phyloP scores from a whole-genome alignment of 92 coral and sea anemone genomes.

The Ricordea florida region DNA sequence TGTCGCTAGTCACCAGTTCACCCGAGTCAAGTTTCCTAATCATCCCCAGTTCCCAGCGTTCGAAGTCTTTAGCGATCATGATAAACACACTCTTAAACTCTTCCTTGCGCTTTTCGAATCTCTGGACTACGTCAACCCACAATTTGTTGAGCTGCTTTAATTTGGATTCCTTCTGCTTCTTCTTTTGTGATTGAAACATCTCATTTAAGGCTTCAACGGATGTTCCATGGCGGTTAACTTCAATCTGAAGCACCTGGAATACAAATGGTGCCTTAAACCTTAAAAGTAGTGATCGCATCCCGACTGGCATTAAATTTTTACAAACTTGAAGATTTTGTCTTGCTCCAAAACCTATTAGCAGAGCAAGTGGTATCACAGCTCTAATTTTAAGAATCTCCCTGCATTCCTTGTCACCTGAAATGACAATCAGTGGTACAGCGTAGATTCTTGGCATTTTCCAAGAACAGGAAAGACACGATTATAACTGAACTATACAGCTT shows the following conservation, averaged over 20 bases:
- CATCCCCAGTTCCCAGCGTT: slow-evolving; percentile 88
- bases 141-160: slow-evolving; percentile 88
- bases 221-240: slow-evolving; percentile 89
- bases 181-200: slow-evolving; percentile 85
- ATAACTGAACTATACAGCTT: too few species aligned
- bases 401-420: too few species aligned
- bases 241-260: slow-evolving; percentile 78
- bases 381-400: too few species aligned
- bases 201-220: slow-evolving; percentile 95
- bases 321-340: too few species aligned
- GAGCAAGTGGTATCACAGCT: too few species aligned
- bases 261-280: neutral
- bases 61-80: slow-evolving; percentile 88
- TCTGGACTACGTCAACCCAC: slow-evolving; percentile 86
- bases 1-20: slow-evolving; percentile 87
- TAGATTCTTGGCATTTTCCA: too few species aligned
- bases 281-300: too few species aligned
- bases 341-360: too few species aligned
- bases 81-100: slow-evolving; percentile 94
- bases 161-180: slow-evolving; percentile 94
- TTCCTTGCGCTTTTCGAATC: slow-evolving; percentile 68
- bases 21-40: slow-evolving; percentile 92
- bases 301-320: too few species aligned
- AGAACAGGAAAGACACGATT: too few species aligned
- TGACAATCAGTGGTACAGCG: too few species aligned